phyloP scores from a whole-genome alignment of 2,113 vertebrate genomes.

The Argyrosomus japonicus region DNA sequence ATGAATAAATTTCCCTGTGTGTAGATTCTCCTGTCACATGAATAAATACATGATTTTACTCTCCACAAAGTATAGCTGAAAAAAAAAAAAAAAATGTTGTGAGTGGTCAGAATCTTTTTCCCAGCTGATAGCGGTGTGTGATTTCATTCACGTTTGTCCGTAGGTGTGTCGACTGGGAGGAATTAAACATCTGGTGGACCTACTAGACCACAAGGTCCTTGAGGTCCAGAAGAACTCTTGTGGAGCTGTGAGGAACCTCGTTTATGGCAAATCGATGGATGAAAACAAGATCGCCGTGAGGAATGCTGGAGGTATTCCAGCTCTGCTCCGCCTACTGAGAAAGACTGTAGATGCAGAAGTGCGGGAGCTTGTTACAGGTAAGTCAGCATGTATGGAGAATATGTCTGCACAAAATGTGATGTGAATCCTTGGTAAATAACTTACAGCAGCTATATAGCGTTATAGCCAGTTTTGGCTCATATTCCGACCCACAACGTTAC shows the following conservation, averaged over 20 bases:
- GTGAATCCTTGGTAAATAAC: background rate
- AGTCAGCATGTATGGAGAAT: slow-evolving; percentile 38
- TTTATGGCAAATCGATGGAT: slow-evolving; percentile 95
- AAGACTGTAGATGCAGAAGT: slow-evolving; percentile 95
- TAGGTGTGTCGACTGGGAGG: slow-evolving; percentile 95
- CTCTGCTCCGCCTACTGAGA: slow-evolving; percentile 92
- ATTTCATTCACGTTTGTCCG: slow-evolving; percentile 20
- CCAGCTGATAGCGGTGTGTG: background rate
- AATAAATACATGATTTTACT: slow-evolving; percentile 56
- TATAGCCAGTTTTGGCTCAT: no score
- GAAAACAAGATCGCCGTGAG: slow-evolving; percentile 97
- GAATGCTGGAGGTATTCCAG: slow-evolving; percentile 94
- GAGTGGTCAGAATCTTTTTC: slow-evolving; percentile 22
- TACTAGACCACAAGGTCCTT: slow-evolving; percentile 94
- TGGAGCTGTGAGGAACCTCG: slow-evolving; percentile 94
- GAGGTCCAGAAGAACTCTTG: slow-evolving; percentile 98
- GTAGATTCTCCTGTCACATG: slow-evolving; percentile 39
- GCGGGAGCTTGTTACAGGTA: slow-evolving; percentile 96
- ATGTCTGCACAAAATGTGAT: background rate
- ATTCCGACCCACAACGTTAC: background rate
- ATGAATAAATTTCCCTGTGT: slow-evolving; percentile 40
- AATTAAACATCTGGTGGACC: slow-evolving; percentile 96
- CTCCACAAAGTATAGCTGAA: background rate
- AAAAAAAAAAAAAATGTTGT: slow-evolving; percentile 15
- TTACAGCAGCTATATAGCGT: no score